A percentile compares a stretch with the other conserved stretches of the same genome.
phyloP scores from a whole-genome alignment of 2,888 invertebrate genomes.

The Lasioglossum leucozonium region DNA sequence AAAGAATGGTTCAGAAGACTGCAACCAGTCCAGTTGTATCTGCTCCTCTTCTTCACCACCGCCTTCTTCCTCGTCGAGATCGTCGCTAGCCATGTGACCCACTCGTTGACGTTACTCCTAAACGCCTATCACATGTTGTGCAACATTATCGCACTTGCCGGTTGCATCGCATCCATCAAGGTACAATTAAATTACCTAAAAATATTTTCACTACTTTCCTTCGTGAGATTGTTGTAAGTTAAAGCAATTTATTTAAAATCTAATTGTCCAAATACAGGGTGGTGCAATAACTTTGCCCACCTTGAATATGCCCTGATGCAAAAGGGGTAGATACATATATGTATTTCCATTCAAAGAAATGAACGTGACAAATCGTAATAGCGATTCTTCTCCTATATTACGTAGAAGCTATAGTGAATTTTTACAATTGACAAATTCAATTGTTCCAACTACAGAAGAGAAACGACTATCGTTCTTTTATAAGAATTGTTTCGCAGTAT shows the following conservation, averaged over 20 bases:
- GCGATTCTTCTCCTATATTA: neutral
- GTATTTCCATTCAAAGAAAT: too few species aligned
- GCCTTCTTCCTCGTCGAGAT: slow-evolving; percentile 93
- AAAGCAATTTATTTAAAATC: neutral
- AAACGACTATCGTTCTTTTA: slow-evolving; percentile 1
- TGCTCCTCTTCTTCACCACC: slow-evolving; percentile 90
- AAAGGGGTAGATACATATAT: too few species aligned
- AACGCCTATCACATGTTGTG: slow-evolving; percentile 98
- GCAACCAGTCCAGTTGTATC: slow-evolving; percentile 90
- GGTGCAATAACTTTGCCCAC: too few species aligned
- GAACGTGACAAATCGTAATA: neutral
- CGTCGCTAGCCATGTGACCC: slow-evolving; percentile 94
- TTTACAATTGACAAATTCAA: neutral
- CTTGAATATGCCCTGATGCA: too few species aligned
- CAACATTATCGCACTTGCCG: slow-evolving; percentile 94
- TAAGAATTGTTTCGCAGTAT: neutral
- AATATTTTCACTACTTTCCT: neutral
- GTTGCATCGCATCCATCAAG: slow-evolving; percentile 92
- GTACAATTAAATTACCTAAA: slow-evolving; percentile 82
- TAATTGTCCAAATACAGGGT: too few species aligned
- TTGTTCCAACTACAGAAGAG: neutral
- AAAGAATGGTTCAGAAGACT: slow-evolving; percentile 91
- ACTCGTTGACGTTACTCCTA: slow-evolving; percentile 95
- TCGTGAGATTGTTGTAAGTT: neutral
- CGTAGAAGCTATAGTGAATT: neutral